These are phyloP conservation scores for Andrena trimmerana DNA, from an alignment of 2,888 invertebrate genomes.

Conservation along the genomic window DNA sequence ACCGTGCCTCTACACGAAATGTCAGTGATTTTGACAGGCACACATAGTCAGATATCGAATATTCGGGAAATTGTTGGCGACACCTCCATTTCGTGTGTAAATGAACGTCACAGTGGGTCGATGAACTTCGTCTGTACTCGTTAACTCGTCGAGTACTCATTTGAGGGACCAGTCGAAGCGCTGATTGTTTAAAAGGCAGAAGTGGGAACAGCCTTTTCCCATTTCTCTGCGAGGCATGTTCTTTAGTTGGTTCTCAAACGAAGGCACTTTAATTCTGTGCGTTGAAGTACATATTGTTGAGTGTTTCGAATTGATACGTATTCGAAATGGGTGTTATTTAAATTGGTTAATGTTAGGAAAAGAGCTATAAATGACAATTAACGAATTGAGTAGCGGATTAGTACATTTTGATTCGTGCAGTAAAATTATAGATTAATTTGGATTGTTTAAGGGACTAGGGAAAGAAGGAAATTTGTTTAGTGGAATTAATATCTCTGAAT, in stretches of 20 bases:
- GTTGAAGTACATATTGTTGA: conserved; percentile 1
- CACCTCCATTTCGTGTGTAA: conserved; percentile 36
- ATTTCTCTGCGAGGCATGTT: not conserved
- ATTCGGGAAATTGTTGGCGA: conserved; percentile 4
- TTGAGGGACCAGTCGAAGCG: conserved; percentile 7
- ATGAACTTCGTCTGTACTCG: conserved; percentile 20
- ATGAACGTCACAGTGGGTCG: conserved; percentile 23
- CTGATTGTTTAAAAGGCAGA: conserved; percentile 5
- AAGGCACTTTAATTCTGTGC: not conserved
- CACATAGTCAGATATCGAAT: not conserved
- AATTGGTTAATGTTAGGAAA: too few relatives aligned
- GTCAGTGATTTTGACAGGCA: too few relatives aligned
- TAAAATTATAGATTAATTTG: not conserved
- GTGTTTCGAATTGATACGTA: not conserved
- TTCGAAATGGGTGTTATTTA: not conserved
- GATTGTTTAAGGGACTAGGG: not conserved
- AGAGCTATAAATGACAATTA: too few relatives aligned
- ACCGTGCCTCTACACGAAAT: not conserved
- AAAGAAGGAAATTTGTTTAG: too few relatives aligned
- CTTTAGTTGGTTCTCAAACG: not conserved
- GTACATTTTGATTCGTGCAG: not conserved
- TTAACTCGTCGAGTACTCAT: not conserved
- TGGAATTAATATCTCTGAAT: too few relatives aligned
- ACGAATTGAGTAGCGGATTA: too few relatives aligned
- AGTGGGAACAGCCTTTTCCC: not conserved